Percentiles rank a stretch among this genome's conserved stretches.
phyloP scores from a whole-genome alignment of 2,797 vertebrate genomes.

The Chiloscyllium punctatum region DNA sequence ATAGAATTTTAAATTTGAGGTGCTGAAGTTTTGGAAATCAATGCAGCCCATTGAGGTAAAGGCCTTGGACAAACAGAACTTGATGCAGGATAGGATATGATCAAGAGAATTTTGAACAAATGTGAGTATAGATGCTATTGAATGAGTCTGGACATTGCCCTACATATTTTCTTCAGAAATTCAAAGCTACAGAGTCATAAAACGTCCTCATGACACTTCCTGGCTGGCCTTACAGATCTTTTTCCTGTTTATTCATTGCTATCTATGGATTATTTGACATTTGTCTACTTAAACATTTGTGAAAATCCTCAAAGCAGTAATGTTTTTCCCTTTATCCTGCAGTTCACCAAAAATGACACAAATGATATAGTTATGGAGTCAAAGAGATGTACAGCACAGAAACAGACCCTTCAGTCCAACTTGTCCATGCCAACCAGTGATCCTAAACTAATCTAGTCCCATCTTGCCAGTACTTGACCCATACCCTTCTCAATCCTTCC shows the following conservation, averaged over 20 bases:
- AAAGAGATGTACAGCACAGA: too few species aligned
- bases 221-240: background rate
- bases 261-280: background rate
- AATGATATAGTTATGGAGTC: too few species aligned
- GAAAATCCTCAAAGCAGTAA: background rate
- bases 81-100: too few species aligned
- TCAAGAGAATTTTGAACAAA: background rate
- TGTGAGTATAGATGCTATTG: background rate
- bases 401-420: too few species aligned
- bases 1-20: background rate
- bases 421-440: too few species aligned
- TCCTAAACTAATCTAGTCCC: too few species aligned
- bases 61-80: background rate
- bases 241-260: background rate
- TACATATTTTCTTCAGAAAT: background rate
- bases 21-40: background rate
- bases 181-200: background rate
- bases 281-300: background rate
- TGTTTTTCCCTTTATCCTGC: background rate
- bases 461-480: too few species aligned
- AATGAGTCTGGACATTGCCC: background rate
- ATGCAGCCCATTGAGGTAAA: background rate
- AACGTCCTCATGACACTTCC: background rate
- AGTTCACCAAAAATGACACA: background rate
- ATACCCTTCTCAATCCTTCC: too few species aligned